Conservation (phyloP, 1,140 invertebrate species). For the Helicoverpa zea region DNA sequence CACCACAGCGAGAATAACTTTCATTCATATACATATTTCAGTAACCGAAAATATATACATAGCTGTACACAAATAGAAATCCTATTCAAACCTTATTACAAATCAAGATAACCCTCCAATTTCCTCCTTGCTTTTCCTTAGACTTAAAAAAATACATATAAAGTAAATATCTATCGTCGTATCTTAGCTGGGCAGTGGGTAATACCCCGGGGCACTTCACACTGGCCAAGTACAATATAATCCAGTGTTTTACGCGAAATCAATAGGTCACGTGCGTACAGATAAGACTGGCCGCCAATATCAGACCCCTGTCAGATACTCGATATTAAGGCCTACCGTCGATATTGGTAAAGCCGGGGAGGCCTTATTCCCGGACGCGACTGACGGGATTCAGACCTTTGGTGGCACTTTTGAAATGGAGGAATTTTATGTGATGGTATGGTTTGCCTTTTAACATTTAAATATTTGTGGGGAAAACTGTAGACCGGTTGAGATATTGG, state of each 20-base stretch:
- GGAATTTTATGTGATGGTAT: neutral
- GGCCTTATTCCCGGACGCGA: conserved; percentile 17
- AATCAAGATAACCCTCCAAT: neutral
- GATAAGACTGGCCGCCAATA: conserved; percentile 37
- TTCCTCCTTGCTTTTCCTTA: neutral
- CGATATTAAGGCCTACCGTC: conserved; percentile 18
- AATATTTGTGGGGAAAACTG: neutral
- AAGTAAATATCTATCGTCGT: neutral
- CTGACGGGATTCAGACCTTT: neutral
- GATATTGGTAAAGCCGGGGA: conserved; percentile 14
- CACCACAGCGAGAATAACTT: too few species aligned
- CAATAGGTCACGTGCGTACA: conserved; percentile 40
- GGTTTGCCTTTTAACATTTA: neutral
- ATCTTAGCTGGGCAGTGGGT: conserved; percentile 10
- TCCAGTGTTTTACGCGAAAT: conserved; percentile 42
- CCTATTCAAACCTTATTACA: neutral
- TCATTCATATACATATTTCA: too few species aligned
- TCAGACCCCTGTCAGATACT: conserved; percentile 35
- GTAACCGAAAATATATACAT: neutral
- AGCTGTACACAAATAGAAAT: neutral
- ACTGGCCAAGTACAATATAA: conserved; percentile 34
- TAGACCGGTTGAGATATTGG: too few species aligned
- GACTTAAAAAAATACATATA: conserved; percentile 36
- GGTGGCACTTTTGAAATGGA: neutral
- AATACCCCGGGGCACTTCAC: conserved; percentile 38